Evolutionary conservation across 2,888 invertebrate species (phyloP).

Genomic region (Melieria picta): DNA sequence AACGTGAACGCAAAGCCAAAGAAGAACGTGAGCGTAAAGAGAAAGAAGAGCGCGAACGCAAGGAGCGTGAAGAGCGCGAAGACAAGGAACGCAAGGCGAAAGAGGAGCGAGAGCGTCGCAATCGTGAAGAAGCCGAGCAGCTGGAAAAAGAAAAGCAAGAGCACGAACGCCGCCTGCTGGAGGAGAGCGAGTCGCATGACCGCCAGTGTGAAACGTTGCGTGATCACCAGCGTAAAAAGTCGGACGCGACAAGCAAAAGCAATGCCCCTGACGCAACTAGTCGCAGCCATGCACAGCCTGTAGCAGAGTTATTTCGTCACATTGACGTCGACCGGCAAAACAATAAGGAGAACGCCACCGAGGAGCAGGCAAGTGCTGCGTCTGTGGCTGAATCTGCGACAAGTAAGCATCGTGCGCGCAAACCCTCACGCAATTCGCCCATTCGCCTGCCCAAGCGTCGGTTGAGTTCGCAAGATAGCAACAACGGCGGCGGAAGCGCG

Average conservation of each 20-base stretch:
- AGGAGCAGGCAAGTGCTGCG: conserved; percentile 31
- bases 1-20: conserved; percentile 55
- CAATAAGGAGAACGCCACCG: conserved; percentile 58
- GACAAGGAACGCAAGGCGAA: conserved; percentile 54
- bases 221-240: conserved; percentile 42
- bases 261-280: conserved; percentile 41
- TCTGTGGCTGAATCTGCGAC: conserved; percentile 26
- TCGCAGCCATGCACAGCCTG: conserved; percentile 36
- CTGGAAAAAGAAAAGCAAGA: conserved; percentile 48
- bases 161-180: conserved; percentile 46
- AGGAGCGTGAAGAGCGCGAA: conserved; percentile 61
- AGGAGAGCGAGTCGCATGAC: conserved; percentile 49
- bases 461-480: conserved; percentile 80
- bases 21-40: conserved; percentile 60
- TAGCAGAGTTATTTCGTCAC: conserved; percentile 46
- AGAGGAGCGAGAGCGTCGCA: conserved; percentile 49
- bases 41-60: conserved; percentile 50
- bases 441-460: conserved; percentile 72
- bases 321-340: conserved; percentile 49
- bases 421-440: conserved; percentile 60
- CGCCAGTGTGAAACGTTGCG: conserved; percentile 63
- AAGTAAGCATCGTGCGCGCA: conserved; percentile 56
- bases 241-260: not conserved
- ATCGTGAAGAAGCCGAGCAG: conserved; percentile 55
- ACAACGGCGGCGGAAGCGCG: conserved; percentile 44